phyloP scores from a whole-genome alignment of 2,888 invertebrate genomes.

The Plagodis dolabraria region DNA sequence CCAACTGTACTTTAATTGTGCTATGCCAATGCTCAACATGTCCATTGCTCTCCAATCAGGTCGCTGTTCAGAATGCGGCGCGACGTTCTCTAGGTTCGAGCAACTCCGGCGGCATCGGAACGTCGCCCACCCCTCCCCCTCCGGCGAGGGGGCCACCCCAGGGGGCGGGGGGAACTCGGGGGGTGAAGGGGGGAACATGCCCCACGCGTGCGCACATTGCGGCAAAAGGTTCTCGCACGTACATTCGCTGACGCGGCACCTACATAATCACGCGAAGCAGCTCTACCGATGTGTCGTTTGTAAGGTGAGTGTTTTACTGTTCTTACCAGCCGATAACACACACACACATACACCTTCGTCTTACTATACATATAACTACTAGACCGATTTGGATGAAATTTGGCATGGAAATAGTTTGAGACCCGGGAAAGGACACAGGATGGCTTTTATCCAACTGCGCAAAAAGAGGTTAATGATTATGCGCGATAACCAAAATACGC shows the following conservation, averaged over 20 bases:
- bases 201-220: conserved; percentile 73
- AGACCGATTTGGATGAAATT: too few species aligned
- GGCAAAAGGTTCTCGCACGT: conserved; percentile 75
- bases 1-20: too few species aligned
- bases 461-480: too few species aligned
- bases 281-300: conserved; percentile 80
- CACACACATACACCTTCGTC: too few species aligned
- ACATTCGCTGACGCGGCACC: conserved; percentile 74
- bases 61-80: conserved; percentile 66
- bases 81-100: conserved; percentile 69
- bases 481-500: too few species aligned
- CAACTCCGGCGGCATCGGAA: conserved; percentile 70
- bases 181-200: conserved; percentile 12
- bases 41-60: conserved; percentile 44
- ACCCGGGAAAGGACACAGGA: too few species aligned
- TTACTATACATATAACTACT: too few species aligned
- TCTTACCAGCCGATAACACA: neutral
- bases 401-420: too few species aligned
- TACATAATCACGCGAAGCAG: conserved; percentile 79
- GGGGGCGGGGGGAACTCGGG: conserved; percentile 35
- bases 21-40: neutral
- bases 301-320: conserved; percentile 52
- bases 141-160: conserved; percentile 49
- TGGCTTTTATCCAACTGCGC: too few species aligned
- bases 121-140: conserved; percentile 51